A percentile compares a stretch with the other conserved stretches of the same genome.
These are phyloP conservation scores for Drosophila mimetica DNA, from an alignment of 2,888 invertebrate genomes.

Conservation along the genomic window DNA sequence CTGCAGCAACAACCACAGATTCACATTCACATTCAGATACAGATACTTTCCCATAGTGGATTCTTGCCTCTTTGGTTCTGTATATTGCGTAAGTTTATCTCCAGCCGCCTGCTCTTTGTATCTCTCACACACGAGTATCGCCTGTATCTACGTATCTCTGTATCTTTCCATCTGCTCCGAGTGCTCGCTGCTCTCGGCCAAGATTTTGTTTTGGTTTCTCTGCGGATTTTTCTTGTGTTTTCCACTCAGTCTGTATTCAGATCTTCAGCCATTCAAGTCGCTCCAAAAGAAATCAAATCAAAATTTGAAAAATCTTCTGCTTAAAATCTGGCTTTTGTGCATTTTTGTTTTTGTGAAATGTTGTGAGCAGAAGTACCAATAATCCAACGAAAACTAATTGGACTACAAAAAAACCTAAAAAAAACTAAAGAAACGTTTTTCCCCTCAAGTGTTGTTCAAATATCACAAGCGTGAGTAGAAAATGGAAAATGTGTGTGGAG, in stretches of 20 bases:
- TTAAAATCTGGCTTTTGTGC: neutral
- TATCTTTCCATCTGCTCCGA: constrained; percentile 22
- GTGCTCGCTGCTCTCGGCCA: constrained; percentile 40
- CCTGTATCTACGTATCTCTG: constrained; percentile 29
- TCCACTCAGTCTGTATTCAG: constrained; percentile 81
- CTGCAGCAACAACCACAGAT: constrained; percentile 1
- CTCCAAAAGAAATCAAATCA: constrained; percentile 1
- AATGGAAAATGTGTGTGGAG: neutral
- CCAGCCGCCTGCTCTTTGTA: constrained; percentile 36
- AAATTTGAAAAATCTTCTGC: neutral
- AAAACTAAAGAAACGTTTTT: neutral
- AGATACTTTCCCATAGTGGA: constrained; percentile 30
- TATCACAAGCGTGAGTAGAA: constrained; percentile 2
- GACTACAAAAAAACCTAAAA: neutral
- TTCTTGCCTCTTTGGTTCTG: constrained; percentile 46
- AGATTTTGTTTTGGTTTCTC: constrained; percentile 49
- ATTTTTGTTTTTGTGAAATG: constrained; percentile 13
- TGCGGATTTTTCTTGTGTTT: constrained; percentile 74
- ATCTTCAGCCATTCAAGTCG: constrained; percentile 77
- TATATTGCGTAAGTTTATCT: constrained; percentile 76
- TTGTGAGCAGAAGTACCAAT: constrained; percentile 1
- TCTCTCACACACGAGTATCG: constrained; percentile 8
- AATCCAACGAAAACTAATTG: constrained; percentile 7
- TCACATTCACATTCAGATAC: neutral
- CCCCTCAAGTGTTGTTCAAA: neutral